These are phyloP conservation scores for Athalia circularis DNA, from an alignment of 2,888 invertebrate genomes.

Conservation along the genomic window DNA sequence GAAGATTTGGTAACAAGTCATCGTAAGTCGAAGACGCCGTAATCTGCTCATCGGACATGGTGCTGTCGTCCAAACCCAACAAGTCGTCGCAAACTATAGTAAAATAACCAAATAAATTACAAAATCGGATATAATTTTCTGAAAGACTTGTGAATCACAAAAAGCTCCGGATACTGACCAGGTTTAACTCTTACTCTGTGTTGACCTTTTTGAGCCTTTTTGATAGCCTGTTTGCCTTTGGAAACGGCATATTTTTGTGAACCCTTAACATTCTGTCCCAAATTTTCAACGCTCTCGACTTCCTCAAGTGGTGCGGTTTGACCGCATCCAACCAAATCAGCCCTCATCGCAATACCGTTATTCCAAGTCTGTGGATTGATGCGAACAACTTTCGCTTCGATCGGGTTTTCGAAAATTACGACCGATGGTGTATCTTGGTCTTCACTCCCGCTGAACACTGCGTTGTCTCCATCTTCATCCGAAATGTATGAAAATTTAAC, in stretches of 20 bases:
- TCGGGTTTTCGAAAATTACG: constrained; percentile 82
- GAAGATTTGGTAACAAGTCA: constrained; percentile 54
- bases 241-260: background rate
- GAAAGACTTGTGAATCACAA: background rate
- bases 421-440: constrained; percentile 78
- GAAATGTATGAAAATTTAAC: constrained; percentile 78
- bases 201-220: background rate
- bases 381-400: constrained; percentile 85
- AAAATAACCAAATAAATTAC: background rate
- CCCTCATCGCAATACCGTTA: constrained; percentile 80
- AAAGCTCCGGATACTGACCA: background rate
- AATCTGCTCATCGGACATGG: constrained; percentile 80
- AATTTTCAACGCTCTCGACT: background rate
- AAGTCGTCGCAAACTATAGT: constrained; percentile 80
- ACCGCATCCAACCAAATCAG: constrained; percentile 86
- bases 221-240: background rate
- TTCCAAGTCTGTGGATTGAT: constrained; percentile 87
- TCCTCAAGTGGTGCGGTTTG: background rate
- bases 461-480: constrained; percentile 76
- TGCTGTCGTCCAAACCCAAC: constrained; percentile 82
- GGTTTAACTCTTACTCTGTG: constrained; percentile 3
- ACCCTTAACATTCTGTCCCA: background rate
- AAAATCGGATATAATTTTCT: background rate
- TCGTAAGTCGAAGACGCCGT: constrained; percentile 78
- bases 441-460: constrained; percentile 84